Percentiles rank a stretch among this genome's conserved stretches.
These are phyloP conservation scores for Apeltes quadracus DNA, from an alignment of 2,113 vertebrate genomes.

Conservation along the genomic window DNA sequence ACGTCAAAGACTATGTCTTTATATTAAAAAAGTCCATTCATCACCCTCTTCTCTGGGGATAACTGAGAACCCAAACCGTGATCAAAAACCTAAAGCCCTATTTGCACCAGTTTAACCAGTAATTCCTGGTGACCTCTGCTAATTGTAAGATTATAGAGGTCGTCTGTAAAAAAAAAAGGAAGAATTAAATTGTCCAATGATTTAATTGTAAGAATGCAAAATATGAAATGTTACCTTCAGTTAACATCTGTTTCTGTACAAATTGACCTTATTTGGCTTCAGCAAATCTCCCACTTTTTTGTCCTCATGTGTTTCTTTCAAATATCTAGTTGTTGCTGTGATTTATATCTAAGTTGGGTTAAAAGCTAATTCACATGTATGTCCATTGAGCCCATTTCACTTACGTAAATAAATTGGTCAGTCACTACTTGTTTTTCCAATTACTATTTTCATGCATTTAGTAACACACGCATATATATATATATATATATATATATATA, in stretches of 20 bases:
- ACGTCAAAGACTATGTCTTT: background rate
- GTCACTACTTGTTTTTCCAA: background rate
- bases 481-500: no score
- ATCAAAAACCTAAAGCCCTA: background rate
- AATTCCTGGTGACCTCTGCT: no score
- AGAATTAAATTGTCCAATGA: background rate
- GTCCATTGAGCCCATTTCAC: background rate
- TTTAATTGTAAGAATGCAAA: background rate
- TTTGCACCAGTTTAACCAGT: background rate
- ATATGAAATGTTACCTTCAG: background rate
- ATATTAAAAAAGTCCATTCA: background rate
- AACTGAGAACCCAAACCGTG: background rate
- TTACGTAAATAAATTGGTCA: conserved; percentile 37
- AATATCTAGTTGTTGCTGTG: conserved; percentile 13
- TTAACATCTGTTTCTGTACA: background rate
- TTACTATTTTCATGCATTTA: background rate
- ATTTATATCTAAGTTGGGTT: conserved; percentile 11
- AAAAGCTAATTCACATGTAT: conserved; percentile 1
- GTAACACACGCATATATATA: background rate
- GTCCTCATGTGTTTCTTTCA: background rate
- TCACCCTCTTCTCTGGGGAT: no score
- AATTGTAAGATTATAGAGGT: background rate
- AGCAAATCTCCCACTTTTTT: background rate
- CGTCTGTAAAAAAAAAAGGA: background rate
- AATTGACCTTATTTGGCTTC: background rate